Evolutionary conservation across 2,113 vertebrate species (phyloP).

Genomic region (Manacus vitellinus): DNA sequence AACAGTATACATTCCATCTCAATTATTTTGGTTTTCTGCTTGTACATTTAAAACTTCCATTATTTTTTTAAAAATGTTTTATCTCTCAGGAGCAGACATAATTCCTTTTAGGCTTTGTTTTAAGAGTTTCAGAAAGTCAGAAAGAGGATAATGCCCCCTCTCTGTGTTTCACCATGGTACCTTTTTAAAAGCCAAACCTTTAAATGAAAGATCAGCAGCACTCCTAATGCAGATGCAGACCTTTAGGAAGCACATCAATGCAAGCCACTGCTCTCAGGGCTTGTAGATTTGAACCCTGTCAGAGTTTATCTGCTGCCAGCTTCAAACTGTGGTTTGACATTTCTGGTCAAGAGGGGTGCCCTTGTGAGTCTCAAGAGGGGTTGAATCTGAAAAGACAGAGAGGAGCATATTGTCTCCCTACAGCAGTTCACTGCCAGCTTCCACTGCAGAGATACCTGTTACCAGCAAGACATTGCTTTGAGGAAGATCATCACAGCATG

Average conservation of each 20-base stretch:
- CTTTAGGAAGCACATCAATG: constrained; percentile 32
- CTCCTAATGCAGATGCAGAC: constrained; percentile 14
- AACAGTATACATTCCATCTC: background rate
- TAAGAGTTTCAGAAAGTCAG: background rate
- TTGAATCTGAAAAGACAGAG: constrained; percentile 35
- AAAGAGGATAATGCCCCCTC: background rate
- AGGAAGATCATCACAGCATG: constrained; percentile 58
- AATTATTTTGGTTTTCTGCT: background rate
- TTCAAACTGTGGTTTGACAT: constrained; percentile 58
- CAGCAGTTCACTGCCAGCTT: constrained; percentile 3
- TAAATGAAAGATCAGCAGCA: constrained; percentile 9
- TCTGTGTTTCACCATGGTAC: background rate
- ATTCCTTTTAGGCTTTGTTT: background rate
- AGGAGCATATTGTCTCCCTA: constrained; percentile 34
- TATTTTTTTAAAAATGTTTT: background rate
- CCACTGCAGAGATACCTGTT: constrained; percentile 40
- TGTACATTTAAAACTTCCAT: background rate
- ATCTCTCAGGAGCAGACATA: background rate
- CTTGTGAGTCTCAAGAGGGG: constrained; percentile 5
- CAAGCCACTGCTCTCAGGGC: constrained; percentile 4
- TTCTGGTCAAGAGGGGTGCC: constrained; percentile 56
- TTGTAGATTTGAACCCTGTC: constrained; percentile 21
- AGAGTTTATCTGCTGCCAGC: constrained; percentile 22
- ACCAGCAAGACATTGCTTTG: constrained; percentile 61
- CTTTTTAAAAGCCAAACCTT: background rate